A percentile compares a stretch with the other conserved stretches of the same genome.
Evolutionary conservation across 92 coral and sea anemone species (phyloP).

Genomic region (Porites rus): DNA sequence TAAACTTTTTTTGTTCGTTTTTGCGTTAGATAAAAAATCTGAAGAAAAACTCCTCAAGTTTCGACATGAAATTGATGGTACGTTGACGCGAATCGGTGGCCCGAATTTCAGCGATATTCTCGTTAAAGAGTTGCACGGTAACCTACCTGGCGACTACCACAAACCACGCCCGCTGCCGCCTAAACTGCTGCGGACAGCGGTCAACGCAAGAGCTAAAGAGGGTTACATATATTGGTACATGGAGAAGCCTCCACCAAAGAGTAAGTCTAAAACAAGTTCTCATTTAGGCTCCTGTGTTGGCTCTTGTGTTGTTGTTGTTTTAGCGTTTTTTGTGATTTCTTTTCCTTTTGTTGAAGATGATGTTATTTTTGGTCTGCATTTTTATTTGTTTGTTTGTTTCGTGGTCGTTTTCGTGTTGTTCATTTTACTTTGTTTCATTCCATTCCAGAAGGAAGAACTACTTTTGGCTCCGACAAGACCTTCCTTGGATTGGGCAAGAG

Average conservation of each 20-base stretch:
- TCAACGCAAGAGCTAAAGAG: constrained; percentile 97
- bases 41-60: constrained; percentile 69
- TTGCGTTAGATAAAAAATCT: constrained; percentile 40
- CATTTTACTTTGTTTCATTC: not conserved
- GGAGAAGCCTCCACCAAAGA: constrained; percentile 88
- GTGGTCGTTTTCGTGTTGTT: not conserved
- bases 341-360: too few species aligned
- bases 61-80: constrained; percentile 92
- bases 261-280: constrained; percentile 46
- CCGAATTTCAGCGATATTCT: constrained; percentile 83
- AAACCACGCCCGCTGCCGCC: constrained; percentile 87
- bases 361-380: too few species aligned
- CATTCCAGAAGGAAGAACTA: constrained; percentile 89
- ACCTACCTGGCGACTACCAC: constrained; percentile 91
- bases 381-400: too few species aligned
- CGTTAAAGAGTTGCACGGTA: constrained; percentile 83
- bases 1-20: not conserved
- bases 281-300: too few species aligned
- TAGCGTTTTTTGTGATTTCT: too few species aligned
- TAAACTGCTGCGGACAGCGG: constrained; percentile 89
- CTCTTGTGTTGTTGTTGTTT: too few species aligned
- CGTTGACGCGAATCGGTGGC: constrained; percentile 86
- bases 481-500: constrained; percentile 89
- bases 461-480: constrained; percentile 89
- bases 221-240: constrained; percentile 94